phyloP scores from a whole-genome alignment of 2,888 invertebrate genomes.

The Matsumyia berberina region DNA sequence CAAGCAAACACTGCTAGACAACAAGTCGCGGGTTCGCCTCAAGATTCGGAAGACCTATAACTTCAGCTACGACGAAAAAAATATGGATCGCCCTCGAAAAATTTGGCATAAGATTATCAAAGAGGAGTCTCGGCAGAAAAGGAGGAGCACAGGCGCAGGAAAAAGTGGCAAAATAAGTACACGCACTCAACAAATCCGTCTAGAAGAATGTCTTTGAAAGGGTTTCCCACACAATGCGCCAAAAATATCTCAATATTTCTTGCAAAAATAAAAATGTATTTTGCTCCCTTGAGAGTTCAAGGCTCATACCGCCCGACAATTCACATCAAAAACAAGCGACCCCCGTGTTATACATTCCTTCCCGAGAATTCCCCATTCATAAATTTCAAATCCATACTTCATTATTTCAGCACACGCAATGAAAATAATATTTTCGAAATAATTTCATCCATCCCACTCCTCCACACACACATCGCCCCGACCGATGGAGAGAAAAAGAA shows the following conservation, averaged over 20 bases:
- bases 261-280: background rate
- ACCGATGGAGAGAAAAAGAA: background rate
- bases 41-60: too few relatives aligned
- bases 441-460: conserved; percentile 8
- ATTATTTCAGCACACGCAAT: conserved; percentile 19
- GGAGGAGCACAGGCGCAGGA: too few relatives aligned
- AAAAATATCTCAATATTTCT: background rate
- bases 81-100: too few relatives aligned
- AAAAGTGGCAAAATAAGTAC: too few relatives aligned
- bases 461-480: too few relatives aligned
- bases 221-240: background rate
- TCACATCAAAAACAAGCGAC: background rate
- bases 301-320: background rate
- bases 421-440: conserved; percentile 30
- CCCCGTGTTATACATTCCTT: background rate
- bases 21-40: too few relatives aligned
- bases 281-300: background rate
- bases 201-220: too few relatives aligned
- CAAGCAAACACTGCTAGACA: too few relatives aligned
- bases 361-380: conserved; percentile 6
- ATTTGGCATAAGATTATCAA: too few relatives aligned
- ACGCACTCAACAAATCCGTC: too few relatives aligned
- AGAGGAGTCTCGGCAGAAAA: too few relatives aligned
- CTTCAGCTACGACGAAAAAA: too few relatives aligned
- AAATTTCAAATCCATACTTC: conserved; percentile 15